A percentile compares a stretch with the other conserved stretches of the same genome.
Conservation (phyloP, 1,140 invertebrate species). For the Pseudomyrmex pallidus region DNA sequence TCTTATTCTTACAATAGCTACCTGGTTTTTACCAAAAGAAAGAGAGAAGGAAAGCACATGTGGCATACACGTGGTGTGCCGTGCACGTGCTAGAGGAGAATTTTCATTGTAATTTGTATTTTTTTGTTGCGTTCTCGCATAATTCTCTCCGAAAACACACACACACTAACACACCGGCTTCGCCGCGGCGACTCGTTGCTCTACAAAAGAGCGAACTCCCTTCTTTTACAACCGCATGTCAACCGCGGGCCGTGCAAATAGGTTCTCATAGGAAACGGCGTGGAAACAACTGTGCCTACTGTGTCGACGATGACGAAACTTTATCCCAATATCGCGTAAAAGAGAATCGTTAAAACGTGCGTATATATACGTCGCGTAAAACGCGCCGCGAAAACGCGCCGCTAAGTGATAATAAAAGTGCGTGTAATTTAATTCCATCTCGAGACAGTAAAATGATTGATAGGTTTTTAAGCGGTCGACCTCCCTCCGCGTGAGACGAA, state of each 20-base stretch:
- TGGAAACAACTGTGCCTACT: conserved; percentile 14
- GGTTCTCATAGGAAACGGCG: conserved; percentile 42
- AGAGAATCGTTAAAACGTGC: no score
- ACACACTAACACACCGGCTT: background rate
- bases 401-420: no score
- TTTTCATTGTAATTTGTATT: conserved; percentile 45
- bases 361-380: no score
- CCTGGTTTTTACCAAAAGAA: background rate
- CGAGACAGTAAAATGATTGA: no score
- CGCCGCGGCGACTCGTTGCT: background rate
- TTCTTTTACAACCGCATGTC: conserved; percentile 20
- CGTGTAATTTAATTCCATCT: no score
- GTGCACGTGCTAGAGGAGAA: background rate
- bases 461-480: no score
- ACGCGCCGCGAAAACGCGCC: background rate
- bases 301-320: conserved; percentile 37
- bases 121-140: background rate
- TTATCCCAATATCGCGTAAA: conserved; percentile 12
- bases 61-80: background rate
- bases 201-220: conserved; percentile 23
- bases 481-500: no score
- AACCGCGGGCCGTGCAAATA: conserved; percentile 13
- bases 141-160: background rate
- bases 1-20: conserved; percentile 25
- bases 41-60: conserved; percentile 1